These are phyloP conservation scores for Drosophila birchii DNA, from an alignment of 2,888 invertebrate species.

Conservation along the genomic window DNA sequence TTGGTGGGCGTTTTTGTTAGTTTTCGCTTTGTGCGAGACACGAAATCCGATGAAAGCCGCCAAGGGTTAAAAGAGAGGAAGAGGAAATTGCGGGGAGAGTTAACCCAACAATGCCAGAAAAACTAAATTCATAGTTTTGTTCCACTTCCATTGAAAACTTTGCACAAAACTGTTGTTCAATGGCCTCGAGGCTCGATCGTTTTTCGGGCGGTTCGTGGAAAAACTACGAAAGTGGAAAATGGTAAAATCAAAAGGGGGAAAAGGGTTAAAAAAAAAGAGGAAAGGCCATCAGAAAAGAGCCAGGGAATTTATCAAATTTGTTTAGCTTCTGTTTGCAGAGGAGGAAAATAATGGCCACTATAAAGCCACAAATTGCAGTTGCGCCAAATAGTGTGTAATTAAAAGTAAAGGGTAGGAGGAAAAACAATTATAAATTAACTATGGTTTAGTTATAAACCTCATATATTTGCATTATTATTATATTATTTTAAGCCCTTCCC, in stretches of 20 bases:
- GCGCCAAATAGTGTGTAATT: constrained; percentile 1
- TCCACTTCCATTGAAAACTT: constrained; percentile 62
- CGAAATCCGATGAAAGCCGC: constrained; percentile 37
- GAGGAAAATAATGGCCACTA: constrained; percentile 8
- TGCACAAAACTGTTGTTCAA: constrained; percentile 52
- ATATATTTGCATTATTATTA: background rate
- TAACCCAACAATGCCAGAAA: constrained; percentile 54
- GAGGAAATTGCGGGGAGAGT: constrained; percentile 10
- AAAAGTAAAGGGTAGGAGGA: background rate
- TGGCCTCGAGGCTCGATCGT: constrained; percentile 44
- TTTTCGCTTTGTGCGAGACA: constrained; percentile 60
- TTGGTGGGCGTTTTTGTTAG: constrained; percentile 70
- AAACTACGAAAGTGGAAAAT: constrained; percentile 18
- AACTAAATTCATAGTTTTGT: constrained; percentile 71
- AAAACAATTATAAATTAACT: background rate
- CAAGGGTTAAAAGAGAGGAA: constrained; percentile 14
- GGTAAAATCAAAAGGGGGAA: background rate
- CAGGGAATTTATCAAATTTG: constrained; percentile 23
- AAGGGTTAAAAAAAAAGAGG: background rate
- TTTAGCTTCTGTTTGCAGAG: constrained; percentile 15
- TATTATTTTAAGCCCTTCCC: too few relatives aligned
- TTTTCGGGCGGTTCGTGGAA: constrained; percentile 11
- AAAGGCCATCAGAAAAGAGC: too few relatives aligned
- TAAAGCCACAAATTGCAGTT: constrained; percentile 3
- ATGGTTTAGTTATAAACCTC: too few relatives aligned